These are phyloP conservation scores for Drosophila picticornis DNA, from an alignment of 2,888 invertebrate genomes.

Conservation along the genomic window DNA sequence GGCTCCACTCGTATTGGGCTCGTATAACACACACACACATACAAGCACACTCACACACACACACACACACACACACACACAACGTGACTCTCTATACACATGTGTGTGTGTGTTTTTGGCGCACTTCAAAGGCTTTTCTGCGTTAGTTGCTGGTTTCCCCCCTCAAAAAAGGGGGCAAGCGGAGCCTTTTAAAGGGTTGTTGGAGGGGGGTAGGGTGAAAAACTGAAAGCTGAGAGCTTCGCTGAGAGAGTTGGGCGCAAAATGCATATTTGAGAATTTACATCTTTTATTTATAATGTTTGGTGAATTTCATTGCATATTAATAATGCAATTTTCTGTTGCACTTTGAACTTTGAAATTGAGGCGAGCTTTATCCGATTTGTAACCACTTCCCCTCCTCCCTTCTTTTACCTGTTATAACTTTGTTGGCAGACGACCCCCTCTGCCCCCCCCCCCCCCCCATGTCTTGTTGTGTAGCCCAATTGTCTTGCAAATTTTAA, in stretches of 20 bases:
- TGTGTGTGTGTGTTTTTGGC: conserved; percentile 41
- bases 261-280: conserved; percentile 61
- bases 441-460: too few species aligned
- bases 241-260: conserved; percentile 10
- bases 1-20: conserved; percentile 23
- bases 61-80: not conserved
- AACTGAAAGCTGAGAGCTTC: not conserved
- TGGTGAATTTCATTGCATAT: conserved; percentile 79
- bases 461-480: conserved; percentile 38
- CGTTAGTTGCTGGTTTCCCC: conserved; percentile 38
- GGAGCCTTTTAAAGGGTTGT: conserved; percentile 8
- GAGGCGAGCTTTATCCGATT: conserved; percentile 19
- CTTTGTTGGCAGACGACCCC: conserved; percentile 46
- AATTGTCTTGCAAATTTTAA: conserved; percentile 78
- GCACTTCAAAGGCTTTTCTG: conserved; percentile 64
- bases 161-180: conserved; percentile 10
- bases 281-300: conserved; percentile 77
- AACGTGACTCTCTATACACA: too few species aligned
- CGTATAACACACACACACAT: conserved; percentile 19
- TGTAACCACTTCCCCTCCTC: not conserved
- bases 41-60: conserved; percentile 3
- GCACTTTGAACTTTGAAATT: conserved; percentile 51
- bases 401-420: not conserved
- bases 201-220: not conserved
- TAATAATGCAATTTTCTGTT: conserved; percentile 76